Conservation (phyloP, 1,140 invertebrate species). For the Drosophila athabasca region DNA sequence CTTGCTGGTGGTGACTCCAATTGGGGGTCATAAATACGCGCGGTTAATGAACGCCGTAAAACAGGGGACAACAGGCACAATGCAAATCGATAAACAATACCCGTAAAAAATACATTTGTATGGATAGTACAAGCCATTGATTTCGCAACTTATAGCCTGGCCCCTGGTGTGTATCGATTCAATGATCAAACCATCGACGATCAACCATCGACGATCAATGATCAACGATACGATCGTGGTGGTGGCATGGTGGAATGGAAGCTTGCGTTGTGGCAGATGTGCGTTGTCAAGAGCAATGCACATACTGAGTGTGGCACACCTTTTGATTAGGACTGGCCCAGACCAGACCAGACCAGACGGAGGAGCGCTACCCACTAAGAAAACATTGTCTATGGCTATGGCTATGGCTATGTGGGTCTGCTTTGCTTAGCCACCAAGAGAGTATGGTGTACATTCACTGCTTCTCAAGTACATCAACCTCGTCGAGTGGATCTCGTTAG, state of each 20-base stretch:
- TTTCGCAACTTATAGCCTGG: slow-evolving; percentile 51
- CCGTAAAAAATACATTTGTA: slow-evolving; percentile 45
- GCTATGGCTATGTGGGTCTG: slow-evolving; percentile 49
- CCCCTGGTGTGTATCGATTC: slow-evolving; percentile 24
- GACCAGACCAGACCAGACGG: no score
- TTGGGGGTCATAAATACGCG: slow-evolving; percentile 62
- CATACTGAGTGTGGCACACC: slow-evolving; percentile 37
- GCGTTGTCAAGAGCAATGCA: slow-evolving; percentile 37
- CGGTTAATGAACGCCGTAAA: slow-evolving; percentile 71
- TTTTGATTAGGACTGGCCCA: slow-evolving; percentile 27
- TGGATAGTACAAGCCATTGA: slow-evolving; percentile 54
- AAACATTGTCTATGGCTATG: slow-evolving; percentile 48
- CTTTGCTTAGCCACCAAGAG: slow-evolving; percentile 37
- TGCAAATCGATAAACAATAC: slow-evolving; percentile 52
- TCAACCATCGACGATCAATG: background rate
- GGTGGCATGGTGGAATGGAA: slow-evolving; percentile 12
- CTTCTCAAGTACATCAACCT: slow-evolving; percentile 55
- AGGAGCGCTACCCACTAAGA: slow-evolving; percentile 42
- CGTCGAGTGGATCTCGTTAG: slow-evolving; percentile 58
- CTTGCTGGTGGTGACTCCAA: slow-evolving; percentile 18
- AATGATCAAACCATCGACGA: slow-evolving; percentile 8
- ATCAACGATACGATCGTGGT: slow-evolving; percentile 6
- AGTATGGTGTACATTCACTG: slow-evolving; percentile 34
- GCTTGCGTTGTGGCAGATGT: slow-evolving; percentile 31
- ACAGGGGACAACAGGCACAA: slow-evolving; percentile 20